Conservation (phyloP, 92 coral and sea anemone genomes). For the Epizoanthus fatuus region DNA sequence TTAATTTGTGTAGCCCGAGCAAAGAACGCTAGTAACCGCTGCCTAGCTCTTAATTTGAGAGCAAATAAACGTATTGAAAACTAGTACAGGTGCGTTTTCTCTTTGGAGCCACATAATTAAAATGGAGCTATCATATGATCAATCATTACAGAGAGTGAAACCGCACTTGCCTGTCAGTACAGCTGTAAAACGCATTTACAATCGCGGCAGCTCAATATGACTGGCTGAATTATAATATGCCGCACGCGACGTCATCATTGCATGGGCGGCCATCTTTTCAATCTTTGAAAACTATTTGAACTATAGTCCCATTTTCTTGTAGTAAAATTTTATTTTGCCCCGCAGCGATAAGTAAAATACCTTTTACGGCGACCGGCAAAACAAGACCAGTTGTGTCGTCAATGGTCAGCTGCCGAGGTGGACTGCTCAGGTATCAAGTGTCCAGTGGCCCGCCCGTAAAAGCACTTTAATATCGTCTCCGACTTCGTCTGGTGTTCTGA, state of each 20-base stretch:
- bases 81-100: background rate
- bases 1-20: background rate
- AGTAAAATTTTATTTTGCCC: background rate
- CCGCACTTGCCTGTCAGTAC: no score
- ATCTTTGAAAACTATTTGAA: background rate
- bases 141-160: slow-evolving; percentile 15
- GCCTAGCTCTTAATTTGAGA: background rate
- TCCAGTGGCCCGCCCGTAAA: no score
- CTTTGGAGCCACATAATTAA: background rate
- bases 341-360: background rate
- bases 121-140: slow-evolving; percentile 9
- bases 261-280: background rate
- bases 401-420: background rate
- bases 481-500: background rate
- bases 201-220: slow-evolving; percentile 20
- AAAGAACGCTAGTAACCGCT: background rate
- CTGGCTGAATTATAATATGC: slow-evolving; percentile 3
- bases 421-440: background rate
- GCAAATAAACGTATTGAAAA: background rate
- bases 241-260: background rate
- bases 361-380: background rate
- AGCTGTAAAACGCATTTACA: slow-evolving; percentile 2
- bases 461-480: no score
- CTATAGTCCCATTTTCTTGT: background rate
- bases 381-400: background rate